These are phyloP conservation scores for Notarius quadriscutis DNA, from an alignment of 2,113 vertebrate genomes.

Conservation along the genomic window DNA sequence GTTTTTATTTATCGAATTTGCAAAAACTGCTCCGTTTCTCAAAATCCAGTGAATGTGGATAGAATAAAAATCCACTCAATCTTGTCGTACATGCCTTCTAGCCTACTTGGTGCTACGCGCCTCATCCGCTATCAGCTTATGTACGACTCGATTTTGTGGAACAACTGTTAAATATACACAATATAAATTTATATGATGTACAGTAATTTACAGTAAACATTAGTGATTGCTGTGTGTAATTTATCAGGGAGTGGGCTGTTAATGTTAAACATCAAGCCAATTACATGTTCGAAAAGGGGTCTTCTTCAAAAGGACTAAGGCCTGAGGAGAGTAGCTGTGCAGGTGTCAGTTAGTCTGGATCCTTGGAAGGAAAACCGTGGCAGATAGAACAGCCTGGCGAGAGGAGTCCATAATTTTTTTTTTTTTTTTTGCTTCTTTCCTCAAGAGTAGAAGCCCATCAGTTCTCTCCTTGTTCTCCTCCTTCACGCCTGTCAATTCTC, in stretches of 20 bases:
- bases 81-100: too few species aligned
- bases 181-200: too few species aligned
- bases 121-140: too few species aligned
- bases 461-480: not conserved
- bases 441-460: not conserved
- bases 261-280: not conserved
- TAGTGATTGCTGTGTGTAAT: not conserved
- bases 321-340: not conserved
- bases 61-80: too few species aligned
- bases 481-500: conserved; percentile 35
- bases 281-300: not conserved
- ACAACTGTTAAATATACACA: too few species aligned
- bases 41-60: too few species aligned
- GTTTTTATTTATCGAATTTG: too few species aligned
- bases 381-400: not conserved
- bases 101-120: too few species aligned
- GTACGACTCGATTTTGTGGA: too few species aligned
- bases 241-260: not conserved
- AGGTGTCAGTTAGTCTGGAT: not conserved
- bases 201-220: not conserved
- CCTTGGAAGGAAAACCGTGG: not conserved
- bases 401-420: not conserved
- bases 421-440: not conserved
- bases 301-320: not conserved
- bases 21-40: too few species aligned